These are phyloP conservation scores for Hylyphantes graminicola DNA, from an alignment of 1,140 invertebrate genomes.

Conservation along the genomic window DNA sequence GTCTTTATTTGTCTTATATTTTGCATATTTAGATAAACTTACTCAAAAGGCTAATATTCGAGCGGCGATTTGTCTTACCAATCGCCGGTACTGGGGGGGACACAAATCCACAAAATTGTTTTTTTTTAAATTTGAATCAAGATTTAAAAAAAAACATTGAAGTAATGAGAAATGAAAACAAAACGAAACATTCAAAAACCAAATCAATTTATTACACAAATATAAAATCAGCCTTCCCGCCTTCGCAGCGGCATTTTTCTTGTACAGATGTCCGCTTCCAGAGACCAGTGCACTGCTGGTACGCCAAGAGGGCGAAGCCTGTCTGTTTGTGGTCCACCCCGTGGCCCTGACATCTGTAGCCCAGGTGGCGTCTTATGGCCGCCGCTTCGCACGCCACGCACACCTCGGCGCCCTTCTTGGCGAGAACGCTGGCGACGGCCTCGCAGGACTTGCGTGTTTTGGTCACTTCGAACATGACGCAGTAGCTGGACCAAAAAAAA, in stretches of 20 bases:
- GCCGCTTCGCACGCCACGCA: slow-evolving; percentile 81
- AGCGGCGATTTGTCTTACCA: no score
- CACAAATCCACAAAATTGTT: no score
- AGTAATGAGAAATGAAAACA: neutral
- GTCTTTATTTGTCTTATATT: no score
- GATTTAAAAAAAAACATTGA: neutral
- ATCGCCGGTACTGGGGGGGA: no score
- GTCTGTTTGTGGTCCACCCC: slow-evolving; percentile 78
- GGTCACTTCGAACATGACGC: slow-evolving; percentile 82
- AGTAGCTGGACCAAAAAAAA: slow-evolving; percentile 67
- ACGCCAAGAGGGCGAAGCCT: slow-evolving; percentile 80
- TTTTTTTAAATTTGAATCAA: no score
- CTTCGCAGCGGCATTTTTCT: slow-evolving; percentile 54
- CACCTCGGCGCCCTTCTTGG: slow-evolving; percentile 74
- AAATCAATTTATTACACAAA: slow-evolving; percentile 62
- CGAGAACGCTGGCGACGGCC: slow-evolving; percentile 26
- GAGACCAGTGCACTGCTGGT: slow-evolving; percentile 84
- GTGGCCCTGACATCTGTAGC: slow-evolving; percentile 83
- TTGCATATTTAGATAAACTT: no score
- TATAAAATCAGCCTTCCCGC: slow-evolving; percentile 64
- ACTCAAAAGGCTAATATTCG: no score
- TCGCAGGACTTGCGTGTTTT: slow-evolving; percentile 83
- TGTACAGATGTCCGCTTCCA: slow-evolving; percentile 73
- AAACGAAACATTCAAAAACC: neutral
- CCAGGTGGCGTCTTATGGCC: slow-evolving; percentile 76